Conservation (phyloP, 2,113 vertebrate species). For the Grammomys dolichurus region DNA sequence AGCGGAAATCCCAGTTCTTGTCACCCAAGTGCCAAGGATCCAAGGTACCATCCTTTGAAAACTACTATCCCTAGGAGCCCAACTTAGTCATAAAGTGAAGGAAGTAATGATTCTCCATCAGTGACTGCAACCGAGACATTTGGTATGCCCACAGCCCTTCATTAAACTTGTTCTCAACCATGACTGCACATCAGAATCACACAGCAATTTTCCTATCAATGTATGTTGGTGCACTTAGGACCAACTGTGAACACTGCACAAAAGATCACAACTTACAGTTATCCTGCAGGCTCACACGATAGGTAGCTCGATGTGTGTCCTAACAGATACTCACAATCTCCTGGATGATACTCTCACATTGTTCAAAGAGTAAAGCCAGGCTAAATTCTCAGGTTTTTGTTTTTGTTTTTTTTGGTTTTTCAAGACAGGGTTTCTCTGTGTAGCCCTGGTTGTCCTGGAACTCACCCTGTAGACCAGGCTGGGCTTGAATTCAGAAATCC, state of each 20-base stretch:
- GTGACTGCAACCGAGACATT: not conserved
- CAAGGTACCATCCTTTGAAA: not conserved
- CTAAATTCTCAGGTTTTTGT: not conserved
- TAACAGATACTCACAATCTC: not conserved
- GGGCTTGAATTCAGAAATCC: too few relatives aligned
- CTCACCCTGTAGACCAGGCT: too few relatives aligned
- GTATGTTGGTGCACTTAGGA: not conserved
- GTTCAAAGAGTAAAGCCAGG: not conserved
- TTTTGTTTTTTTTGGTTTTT: too few relatives aligned
- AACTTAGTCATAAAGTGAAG: not conserved
- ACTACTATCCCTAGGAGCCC: not conserved
- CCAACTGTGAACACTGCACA: not conserved
- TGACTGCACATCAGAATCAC: not conserved
- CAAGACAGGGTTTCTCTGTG: too few relatives aligned
- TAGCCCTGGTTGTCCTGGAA: too few relatives aligned
- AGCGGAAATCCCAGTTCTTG: not conserved
- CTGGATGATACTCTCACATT: not conserved
- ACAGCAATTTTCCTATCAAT: not conserved
- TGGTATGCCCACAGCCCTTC: not conserved
- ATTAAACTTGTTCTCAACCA: not conserved
- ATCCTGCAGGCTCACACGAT: too few relatives aligned
- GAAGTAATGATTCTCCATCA: not conserved
- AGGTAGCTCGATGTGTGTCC: not conserved
- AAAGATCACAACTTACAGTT: not conserved
- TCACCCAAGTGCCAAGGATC: not conserved